phyloP scores from a whole-genome alignment of 2,113 vertebrate species.

The Eretmochelys imbricata region DNA sequence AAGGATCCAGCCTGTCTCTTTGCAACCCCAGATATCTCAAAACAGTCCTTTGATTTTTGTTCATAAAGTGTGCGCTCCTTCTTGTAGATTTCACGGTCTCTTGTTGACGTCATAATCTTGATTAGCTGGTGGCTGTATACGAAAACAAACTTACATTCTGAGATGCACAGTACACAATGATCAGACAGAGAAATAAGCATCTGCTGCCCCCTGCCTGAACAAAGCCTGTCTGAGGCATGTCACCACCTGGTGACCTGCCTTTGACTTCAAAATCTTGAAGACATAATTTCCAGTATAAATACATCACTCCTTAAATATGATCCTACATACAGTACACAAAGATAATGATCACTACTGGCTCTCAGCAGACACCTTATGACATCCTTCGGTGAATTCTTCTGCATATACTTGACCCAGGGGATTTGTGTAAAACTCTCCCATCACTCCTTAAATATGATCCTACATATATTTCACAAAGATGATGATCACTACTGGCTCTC shows the following conservation, averaged over 20 bases:
- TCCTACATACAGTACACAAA: not conserved
- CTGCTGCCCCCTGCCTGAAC: no score
- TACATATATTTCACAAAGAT: no score
- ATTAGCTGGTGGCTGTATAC: not conserved
- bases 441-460: no score
- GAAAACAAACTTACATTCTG: not conserved
- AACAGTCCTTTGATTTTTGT: not conserved
- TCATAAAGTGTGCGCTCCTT: not conserved
- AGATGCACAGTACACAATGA: not conserved
- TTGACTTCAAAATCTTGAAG: not conserved
- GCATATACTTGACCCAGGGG: not conserved
- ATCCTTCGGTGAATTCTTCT: not conserved
- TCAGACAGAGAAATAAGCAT: not conserved
- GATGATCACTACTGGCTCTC: no score
- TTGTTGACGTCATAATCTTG: no score
- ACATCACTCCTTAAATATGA: not conserved
- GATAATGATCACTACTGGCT: not conserved
- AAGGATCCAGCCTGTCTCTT: not conserved
- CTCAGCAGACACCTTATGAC: not conserved
- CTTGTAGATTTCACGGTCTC: not conserved
- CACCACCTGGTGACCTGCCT: no score
- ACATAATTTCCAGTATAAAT: not conserved
- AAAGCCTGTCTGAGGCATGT: not conserved
- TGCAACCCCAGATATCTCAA: not conserved
- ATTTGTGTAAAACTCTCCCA: not conserved